phyloP scores from a whole-genome alignment of 2,888 invertebrate species.

The Spatulosminthurus flaviceps region DNA sequence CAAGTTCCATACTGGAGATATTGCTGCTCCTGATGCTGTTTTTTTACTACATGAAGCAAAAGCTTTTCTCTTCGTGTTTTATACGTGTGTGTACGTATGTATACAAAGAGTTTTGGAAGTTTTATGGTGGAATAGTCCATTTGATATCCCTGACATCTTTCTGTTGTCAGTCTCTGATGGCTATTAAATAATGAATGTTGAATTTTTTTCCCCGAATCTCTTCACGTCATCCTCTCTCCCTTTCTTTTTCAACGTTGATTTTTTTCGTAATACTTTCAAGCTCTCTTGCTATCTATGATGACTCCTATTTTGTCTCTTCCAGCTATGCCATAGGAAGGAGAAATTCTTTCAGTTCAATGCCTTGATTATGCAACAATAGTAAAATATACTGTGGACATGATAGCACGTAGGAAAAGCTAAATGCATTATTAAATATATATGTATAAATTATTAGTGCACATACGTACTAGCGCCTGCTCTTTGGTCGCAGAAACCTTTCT shows the following conservation, averaged over 20 bases:
- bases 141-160: conserved; percentile 58
- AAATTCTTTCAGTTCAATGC: conserved; percentile 47
- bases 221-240: conserved; percentile 38
- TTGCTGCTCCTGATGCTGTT: too few species aligned
- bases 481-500: too few species aligned
- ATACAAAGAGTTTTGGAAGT: background rate
- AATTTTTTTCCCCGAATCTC: conserved; percentile 29
- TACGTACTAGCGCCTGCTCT: too few species aligned
- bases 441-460: too few species aligned
- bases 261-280: conserved; percentile 30
- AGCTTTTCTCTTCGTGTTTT: background rate
- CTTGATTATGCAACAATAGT: background rate
- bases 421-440: too few species aligned
- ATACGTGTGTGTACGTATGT: too few species aligned
- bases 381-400: too few species aligned
- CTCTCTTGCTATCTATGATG: too few species aligned
- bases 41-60: too few species aligned
- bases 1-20: conserved; percentile 26
- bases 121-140: conserved; percentile 29
- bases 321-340: conserved; percentile 44
- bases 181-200: conserved; percentile 49
- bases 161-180: conserved; percentile 54
- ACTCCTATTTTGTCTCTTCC: conserved; percentile 43
- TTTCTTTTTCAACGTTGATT: conserved; percentile 28
- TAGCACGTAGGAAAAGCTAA: too few species aligned